Evolutionary conservation across 1,140 invertebrate genomes (phyloP).

Genomic region (Uloborus diversus): DNA sequence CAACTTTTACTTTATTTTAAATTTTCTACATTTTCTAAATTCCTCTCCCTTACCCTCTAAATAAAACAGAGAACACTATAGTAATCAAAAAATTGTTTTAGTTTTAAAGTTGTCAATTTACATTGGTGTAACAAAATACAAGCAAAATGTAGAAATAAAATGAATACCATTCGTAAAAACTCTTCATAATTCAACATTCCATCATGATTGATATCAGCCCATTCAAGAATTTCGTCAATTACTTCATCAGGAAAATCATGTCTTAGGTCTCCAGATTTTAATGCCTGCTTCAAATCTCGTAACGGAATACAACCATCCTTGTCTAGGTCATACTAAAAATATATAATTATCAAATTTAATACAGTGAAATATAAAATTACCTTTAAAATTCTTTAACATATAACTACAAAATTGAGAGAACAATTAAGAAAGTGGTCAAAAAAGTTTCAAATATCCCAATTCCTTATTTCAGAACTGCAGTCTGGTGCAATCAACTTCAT

Average conservation of each 20-base stretch:
- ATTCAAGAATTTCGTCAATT: slow-evolving; percentile 75
- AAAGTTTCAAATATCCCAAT: no score
- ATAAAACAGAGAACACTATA: no score
- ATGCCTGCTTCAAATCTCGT: slow-evolving; percentile 74
- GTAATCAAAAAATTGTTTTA: no score
- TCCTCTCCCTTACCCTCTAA: no score
- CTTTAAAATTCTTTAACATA: background rate
- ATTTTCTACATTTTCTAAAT: no score
- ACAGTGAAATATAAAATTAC: background rate
- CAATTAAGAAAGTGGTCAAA: background rate
- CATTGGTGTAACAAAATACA: no score
- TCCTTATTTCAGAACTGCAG: background rate
- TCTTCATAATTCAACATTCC: slow-evolving; percentile 79
- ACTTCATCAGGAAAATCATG: slow-evolving; percentile 78
- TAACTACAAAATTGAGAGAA: background rate
- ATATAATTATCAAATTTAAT: background rate
- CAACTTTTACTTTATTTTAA: no score
- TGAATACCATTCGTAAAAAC: slow-evolving; percentile 78
- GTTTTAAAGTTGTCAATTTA: no score
- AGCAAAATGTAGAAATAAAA: background rate
- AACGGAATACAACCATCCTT: slow-evolving; percentile 78
- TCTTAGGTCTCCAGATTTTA: slow-evolving; percentile 71
- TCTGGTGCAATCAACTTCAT: background rate
- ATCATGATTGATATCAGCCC: slow-evolving; percentile 77
- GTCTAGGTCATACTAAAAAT: slow-evolving; percentile 77